These are phyloP conservation scores for Poeciliopsis turneri DNA, from an alignment of 2,797 vertebrate genomes.

Conservation along the genomic window DNA sequence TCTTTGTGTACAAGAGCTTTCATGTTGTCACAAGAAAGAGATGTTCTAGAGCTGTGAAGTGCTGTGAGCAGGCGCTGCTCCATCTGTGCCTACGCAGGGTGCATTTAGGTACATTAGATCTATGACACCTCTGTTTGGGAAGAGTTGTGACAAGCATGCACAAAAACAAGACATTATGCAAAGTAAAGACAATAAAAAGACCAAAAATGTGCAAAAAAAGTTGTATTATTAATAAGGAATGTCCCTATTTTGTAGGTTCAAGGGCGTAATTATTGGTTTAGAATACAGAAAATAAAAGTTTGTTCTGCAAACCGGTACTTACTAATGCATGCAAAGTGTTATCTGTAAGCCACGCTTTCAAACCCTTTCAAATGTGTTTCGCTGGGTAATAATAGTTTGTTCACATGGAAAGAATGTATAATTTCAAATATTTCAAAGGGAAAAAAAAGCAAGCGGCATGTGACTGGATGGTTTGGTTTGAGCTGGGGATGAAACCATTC, in stretches of 20 bases:
- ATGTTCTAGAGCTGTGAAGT: conserved; percentile 7
- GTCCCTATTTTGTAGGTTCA: neutral
- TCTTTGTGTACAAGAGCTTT: neutral
- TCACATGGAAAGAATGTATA: neutral
- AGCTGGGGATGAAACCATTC: neutral
- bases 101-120: conserved; percentile 10
- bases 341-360: neutral
- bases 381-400: neutral
- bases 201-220: neutral
- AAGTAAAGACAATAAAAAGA: conserved; percentile 3
- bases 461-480: neutral
- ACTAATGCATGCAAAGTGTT: neutral
- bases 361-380: neutral
- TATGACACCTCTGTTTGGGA: neutral
- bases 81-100: conserved; percentile 13
- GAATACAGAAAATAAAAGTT: neutral
- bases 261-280: neutral
- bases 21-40: conserved; percentile 26
- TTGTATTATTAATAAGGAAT: neutral
- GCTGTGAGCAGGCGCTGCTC: conserved; percentile 6
- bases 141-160: neutral
- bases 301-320: neutral
- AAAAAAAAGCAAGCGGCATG: neutral
- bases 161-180: neutral
- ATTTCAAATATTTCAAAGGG: neutral